phyloP scores from a whole-genome alignment of 2,888 invertebrate species.

The Lepeophtheirus nordmannii region DNA sequence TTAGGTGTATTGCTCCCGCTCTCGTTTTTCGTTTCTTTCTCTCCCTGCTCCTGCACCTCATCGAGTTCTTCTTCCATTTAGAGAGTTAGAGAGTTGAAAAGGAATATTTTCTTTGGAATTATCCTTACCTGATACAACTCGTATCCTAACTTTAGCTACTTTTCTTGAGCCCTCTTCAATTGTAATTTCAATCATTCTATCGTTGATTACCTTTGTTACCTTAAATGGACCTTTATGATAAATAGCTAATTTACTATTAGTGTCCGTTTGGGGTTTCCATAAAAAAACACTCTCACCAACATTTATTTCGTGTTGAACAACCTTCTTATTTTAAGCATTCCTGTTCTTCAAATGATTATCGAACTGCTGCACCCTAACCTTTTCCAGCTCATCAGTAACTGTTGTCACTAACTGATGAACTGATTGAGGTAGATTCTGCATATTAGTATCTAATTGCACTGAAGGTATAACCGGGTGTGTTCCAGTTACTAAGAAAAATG shows the following conservation, averaged over 20 bases:
- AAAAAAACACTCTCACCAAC: background rate
- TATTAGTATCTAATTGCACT: no score
- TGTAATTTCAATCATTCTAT: background rate
- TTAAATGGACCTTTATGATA: slow-evolving; percentile 6
- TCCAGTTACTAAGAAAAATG: background rate
- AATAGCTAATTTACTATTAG: background rate
- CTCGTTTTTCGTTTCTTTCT: no score
- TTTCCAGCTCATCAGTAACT: background rate
- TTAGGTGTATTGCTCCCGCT: no score
- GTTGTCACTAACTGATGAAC: background rate
- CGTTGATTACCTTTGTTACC: background rate
- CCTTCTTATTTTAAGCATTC: background rate
- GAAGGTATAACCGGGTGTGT: background rate
- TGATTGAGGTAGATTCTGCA: background rate
- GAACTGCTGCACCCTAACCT: background rate
- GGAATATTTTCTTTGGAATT: background rate
- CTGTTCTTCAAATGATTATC: background rate
- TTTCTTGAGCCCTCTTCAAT: background rate
- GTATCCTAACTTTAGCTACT: background rate
- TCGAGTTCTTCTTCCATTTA: no score
- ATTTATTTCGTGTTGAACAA: background rate
- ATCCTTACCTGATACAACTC: background rate
- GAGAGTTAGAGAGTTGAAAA: background rate
- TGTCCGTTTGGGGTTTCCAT: background rate
- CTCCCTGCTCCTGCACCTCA: no score